These are phyloP conservation scores for Tethya wilhelma DNA, from an alignment of 37 sponge, comb jelly and placozoan species.

Conservation along the genomic window DNA sequence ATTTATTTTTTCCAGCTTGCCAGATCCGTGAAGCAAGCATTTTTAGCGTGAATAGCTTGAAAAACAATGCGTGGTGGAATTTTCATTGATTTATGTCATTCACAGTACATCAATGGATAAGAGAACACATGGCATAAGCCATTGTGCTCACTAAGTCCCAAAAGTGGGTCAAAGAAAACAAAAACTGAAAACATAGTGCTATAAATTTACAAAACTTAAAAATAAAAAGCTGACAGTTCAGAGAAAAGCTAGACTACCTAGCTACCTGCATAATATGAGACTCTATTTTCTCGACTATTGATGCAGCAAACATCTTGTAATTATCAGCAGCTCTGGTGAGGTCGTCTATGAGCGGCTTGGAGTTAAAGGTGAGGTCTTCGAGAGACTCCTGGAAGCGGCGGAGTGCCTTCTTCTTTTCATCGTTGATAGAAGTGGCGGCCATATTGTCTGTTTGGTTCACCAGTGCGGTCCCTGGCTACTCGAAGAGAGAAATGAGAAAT, in stretches of 20 bases:
- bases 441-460: too few species aligned
- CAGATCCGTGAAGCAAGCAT: too few species aligned
- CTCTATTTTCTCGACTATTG: slow-evolving; percentile 71
- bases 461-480: neutral
- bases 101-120: too few species aligned
- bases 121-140: neutral
- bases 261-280: slow-evolving; percentile 64
- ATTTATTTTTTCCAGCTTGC: too few species aligned
- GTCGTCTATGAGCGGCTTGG: slow-evolving; percentile 89
- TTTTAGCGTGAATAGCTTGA: too few species aligned
- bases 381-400: slow-evolving; percentile 36
- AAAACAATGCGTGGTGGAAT: too few species aligned
- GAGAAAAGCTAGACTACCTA: too few species aligned
- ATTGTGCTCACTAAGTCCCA: neutral
- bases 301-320: slow-evolving; percentile 60
- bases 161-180: slow-evolving; percentile 3
- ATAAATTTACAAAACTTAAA: neutral
- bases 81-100: too few species aligned
- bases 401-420: neutral
- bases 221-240: neutral
- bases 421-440: neutral
- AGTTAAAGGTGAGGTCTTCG: slow-evolving; percentile 89
- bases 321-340: slow-evolving; percentile 81
- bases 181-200: neutral
- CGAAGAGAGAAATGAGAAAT: neutral